Conservation (phyloP, 2,888 invertebrate genomes). For the Melikaiella ostensackeni region DNA sequence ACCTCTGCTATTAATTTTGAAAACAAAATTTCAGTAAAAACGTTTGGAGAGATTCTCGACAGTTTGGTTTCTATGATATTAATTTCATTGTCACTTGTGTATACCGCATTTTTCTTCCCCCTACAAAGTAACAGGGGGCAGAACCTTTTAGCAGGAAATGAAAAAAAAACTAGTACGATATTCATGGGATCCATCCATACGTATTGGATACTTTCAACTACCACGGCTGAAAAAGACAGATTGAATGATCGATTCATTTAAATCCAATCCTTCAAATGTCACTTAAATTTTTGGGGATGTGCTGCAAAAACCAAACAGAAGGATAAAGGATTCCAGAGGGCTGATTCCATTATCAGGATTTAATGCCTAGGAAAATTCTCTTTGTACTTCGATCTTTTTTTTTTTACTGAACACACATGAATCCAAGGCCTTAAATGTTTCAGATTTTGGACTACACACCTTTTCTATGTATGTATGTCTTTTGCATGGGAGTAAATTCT, state of each 20-base stretch:
- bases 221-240: background rate
- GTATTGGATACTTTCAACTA: conserved; percentile 19
- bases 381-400: background rate
- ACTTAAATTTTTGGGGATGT: conserved; percentile 2
- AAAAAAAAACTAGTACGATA: conserved; percentile 28
- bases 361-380: background rate
- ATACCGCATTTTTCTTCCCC: conserved; percentile 8
- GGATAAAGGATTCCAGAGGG: background rate
- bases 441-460: no score
- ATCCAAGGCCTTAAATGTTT: no score
- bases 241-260: conserved; percentile 26
- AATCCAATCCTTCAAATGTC: conserved; percentile 13
- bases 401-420: background rate
- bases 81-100: background rate
- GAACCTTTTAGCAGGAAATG: conserved; percentile 41
- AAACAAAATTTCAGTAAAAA: no score
- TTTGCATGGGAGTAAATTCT: no score
- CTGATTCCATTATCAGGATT: conserved; percentile 3
- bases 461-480: no score
- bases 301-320: background rate
- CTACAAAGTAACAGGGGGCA: background rate
- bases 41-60: no score
- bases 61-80: background rate
- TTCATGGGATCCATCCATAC: conserved; percentile 30
- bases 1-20: background rate